These are phyloP conservation scores for Melanotaenia maccullochi DNA, from an alignment of 2,797 vertebrate species.

Conservation along the genomic window DNA sequence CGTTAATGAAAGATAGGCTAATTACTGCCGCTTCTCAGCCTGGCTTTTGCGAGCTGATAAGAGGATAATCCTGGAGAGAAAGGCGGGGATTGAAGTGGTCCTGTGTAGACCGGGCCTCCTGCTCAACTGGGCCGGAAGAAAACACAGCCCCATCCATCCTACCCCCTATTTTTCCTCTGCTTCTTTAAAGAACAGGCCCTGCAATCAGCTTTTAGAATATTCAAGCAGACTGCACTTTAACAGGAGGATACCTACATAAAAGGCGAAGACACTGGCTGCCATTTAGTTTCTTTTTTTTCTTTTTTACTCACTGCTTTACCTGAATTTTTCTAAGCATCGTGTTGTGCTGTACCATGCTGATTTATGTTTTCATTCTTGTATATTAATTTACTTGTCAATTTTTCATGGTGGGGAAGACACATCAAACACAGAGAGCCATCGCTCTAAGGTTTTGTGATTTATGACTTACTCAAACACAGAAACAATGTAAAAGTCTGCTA, in stretches of 20 bases:
- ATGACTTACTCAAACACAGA: constrained; percentile 11
- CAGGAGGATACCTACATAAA: constrained; percentile 53
- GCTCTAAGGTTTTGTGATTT: constrained; percentile 6
- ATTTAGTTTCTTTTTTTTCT: constrained; percentile 23
- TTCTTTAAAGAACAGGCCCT: constrained; percentile 71
- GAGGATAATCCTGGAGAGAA: constrained; percentile 85
- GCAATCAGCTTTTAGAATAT: constrained; percentile 75
- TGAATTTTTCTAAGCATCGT: constrained; percentile 17
- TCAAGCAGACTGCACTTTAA: constrained; percentile 68
- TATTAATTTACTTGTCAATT: constrained; percentile 2
- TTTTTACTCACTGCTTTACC: constrained; percentile 12
- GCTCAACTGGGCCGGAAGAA: constrained; percentile 72
- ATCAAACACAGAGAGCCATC: constrained; percentile 7
- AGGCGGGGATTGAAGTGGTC: constrained; percentile 81
- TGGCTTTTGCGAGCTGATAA: constrained; percentile 83
- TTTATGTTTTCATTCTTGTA: constrained; percentile 8
- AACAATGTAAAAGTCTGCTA: constrained; percentile 11
- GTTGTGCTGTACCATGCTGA: not conserved
- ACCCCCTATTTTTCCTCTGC: constrained; percentile 35
- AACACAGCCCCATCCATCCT: constrained; percentile 36
- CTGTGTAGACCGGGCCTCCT: constrained; percentile 74
- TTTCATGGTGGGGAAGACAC: not conserved
- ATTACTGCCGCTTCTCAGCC: constrained; percentile 84
- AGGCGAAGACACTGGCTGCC: constrained; percentile 43
- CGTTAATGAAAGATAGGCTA: constrained; percentile 88